These are phyloP conservation scores for Blastobasis adustella DNA, from an alignment of 2,888 invertebrate genomes.

Conservation along the genomic window DNA sequence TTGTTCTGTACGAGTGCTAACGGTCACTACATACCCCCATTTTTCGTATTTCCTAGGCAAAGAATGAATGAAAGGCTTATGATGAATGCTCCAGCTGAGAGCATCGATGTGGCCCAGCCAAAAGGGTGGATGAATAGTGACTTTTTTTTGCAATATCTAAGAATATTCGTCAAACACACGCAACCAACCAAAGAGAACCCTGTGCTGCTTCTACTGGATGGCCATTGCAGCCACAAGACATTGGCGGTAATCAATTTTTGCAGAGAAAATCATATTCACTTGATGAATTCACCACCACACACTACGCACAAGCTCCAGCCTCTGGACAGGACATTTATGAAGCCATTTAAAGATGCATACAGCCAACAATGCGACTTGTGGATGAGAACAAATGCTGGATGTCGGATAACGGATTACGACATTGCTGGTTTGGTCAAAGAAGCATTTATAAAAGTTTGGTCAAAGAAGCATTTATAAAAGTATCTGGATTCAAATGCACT, in stretches of 20 bases:
- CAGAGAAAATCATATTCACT: neutral
- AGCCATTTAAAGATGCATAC: neutral
- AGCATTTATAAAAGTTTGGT: neutral
- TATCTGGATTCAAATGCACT: neutral
- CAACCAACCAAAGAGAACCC: neutral
- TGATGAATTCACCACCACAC: neutral
- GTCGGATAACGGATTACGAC: neutral
- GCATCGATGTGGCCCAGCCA: no score
- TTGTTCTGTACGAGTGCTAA: constrained; percentile 3
- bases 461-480: neutral
- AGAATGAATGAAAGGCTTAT: no score
- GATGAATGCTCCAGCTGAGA: no score
- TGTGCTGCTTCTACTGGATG: neutral
- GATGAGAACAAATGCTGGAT: neutral
- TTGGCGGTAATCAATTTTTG: neutral
- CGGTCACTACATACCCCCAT: constrained; percentile 2
- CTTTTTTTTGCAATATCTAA: no score
- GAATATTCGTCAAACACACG: no score
- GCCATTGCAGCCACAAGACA: neutral
- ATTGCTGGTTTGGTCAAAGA: neutral
- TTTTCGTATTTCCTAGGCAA: constrained; percentile 2
- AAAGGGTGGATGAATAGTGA: no score
- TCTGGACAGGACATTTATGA: neutral
- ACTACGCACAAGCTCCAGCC: neutral
- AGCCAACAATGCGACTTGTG: neutral